Evolutionary conservation across 2,888 invertebrate genomes (phyloP).

Genomic region (Stenodera caucasica): DNA sequence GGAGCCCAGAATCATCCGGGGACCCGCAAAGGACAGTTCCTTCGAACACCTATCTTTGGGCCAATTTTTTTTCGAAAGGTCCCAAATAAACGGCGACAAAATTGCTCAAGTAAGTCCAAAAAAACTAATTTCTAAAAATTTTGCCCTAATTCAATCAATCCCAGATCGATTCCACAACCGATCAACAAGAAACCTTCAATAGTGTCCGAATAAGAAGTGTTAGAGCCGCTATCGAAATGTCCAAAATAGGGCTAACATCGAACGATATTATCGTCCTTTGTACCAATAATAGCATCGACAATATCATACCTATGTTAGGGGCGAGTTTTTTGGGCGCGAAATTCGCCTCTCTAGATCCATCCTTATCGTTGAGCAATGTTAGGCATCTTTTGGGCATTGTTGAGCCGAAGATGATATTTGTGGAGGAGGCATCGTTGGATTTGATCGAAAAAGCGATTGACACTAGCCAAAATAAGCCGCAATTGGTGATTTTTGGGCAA

Average conservation of each 20-base stretch:
- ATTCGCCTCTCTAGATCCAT: conserved; percentile 44
- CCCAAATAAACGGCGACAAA: conserved; percentile 11
- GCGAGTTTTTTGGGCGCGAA: conserved; percentile 54
- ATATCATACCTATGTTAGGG: conserved; percentile 57
- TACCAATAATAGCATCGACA: conserved; percentile 56
- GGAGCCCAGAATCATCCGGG: background rate
- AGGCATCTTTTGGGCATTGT: conserved; percentile 40
- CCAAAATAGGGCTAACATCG: conserved; percentile 48
- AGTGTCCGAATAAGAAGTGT: conserved; percentile 47
- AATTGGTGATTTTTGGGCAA: conserved; percentile 44
- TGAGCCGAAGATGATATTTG: conserved; percentile 45
- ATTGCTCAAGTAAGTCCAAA: conserved; percentile 15
- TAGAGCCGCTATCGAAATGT: conserved; percentile 54
- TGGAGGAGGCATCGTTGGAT: conserved; percentile 36
- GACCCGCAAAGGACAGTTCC: background rate
- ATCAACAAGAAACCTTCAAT: conserved; percentile 21
- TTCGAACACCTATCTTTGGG: background rate
- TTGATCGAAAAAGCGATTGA: conserved; percentile 39
- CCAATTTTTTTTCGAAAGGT: conserved; percentile 12
- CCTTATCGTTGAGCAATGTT: conserved; percentile 38
- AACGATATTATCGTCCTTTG: conserved; percentile 58
- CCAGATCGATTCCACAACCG: conserved; percentile 25
- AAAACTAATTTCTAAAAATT: background rate
- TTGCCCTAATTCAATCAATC: background rate
- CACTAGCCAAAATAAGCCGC: conserved; percentile 32